Percentiles rank a stretch among this genome's conserved stretches.
Conservation (phyloP, 2,113 vertebrate genomes). For the Hiodon alosoides region DNA sequence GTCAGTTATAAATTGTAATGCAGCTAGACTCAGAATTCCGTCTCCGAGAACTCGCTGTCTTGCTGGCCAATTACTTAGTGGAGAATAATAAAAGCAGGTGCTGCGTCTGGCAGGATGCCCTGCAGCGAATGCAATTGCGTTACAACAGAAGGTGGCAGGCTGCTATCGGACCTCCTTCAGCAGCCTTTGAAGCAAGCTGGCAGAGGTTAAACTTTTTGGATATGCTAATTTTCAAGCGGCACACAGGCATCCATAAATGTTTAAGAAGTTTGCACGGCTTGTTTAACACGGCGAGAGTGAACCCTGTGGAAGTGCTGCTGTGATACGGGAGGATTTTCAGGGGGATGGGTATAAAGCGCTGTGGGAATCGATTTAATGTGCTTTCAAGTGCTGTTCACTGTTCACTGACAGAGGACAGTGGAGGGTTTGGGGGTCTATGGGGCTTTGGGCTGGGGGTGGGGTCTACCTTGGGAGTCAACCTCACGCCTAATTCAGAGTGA, state of each 20-base stretch:
- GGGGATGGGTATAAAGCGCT: slow-evolving; percentile 37
- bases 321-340: slow-evolving; percentile 40
- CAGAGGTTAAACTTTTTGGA: slow-evolving; percentile 49
- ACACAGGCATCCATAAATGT: slow-evolving; percentile 63
- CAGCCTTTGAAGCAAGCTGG: slow-evolving; percentile 3
- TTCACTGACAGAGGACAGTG: slow-evolving; percentile 26
- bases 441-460: neutral
- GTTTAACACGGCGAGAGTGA: slow-evolving; percentile 66
- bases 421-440: neutral
- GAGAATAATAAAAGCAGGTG: neutral
- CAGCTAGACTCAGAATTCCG: too few species aligned
- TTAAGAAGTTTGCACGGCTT: slow-evolving; percentile 57
- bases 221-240: slow-evolving; percentile 55
- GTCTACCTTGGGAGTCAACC: too few species aligned
- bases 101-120: slow-evolving; percentile 29
- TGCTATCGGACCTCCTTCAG: neutral
- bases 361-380: slow-evolving; percentile 56
- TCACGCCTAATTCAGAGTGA: too few species aligned
- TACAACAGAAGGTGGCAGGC: slow-evolving; percentile 54
- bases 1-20: too few species aligned
- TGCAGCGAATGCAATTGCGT: slow-evolving; percentile 48
- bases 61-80: too few species aligned
- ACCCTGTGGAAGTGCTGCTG: slow-evolving; percentile 50
- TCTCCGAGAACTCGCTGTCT: too few species aligned
- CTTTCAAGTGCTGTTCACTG: slow-evolving; percentile 54